These are phyloP conservation scores for Nysson spinosus DNA, from an alignment of 2,888 invertebrate genomes.

Conservation along the genomic window DNA sequence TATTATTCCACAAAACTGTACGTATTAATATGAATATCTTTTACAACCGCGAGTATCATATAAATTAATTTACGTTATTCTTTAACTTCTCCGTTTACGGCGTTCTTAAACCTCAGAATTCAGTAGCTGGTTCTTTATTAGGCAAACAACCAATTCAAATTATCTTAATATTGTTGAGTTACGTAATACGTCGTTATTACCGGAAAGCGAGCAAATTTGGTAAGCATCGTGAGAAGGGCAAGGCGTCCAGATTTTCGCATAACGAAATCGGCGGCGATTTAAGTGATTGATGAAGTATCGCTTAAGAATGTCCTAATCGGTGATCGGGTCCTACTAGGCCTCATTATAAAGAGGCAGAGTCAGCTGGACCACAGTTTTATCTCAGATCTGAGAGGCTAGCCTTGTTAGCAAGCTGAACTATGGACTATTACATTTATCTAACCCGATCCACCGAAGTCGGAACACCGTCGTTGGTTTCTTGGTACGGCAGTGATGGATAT, in stretches of 20 bases:
- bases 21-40: too few relatives aligned
- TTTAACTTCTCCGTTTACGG: too few relatives aligned
- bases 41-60: too few relatives aligned
- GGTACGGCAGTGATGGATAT: conserved; percentile 66
- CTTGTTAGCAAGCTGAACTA: conserved; percentile 72
- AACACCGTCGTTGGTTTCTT: conserved; percentile 56
- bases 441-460: conserved; percentile 61
- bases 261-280: conserved; percentile 50
- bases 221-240: too few relatives aligned
- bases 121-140: too few relatives aligned
- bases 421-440: conserved; percentile 70
- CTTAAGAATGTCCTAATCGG: conserved; percentile 73
- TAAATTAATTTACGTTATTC: too few relatives aligned
- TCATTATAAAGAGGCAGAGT: conserved; percentile 65
- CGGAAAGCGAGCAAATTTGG: too few relatives aligned
- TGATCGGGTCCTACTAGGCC: conserved; percentile 67
- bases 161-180: too few relatives aligned
- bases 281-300: conserved; percentile 72
- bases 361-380: conserved; percentile 60
- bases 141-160: too few relatives aligned
- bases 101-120: too few relatives aligned
- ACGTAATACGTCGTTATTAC: too few relatives aligned
- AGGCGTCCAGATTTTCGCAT: conserved; percentile 35
- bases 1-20: too few relatives aligned
- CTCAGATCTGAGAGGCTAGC: conserved; percentile 67